Evolutionary conservation across 1,140 invertebrate genomes (phyloP).

Genomic region (Drosophila novamexicana): DNA sequence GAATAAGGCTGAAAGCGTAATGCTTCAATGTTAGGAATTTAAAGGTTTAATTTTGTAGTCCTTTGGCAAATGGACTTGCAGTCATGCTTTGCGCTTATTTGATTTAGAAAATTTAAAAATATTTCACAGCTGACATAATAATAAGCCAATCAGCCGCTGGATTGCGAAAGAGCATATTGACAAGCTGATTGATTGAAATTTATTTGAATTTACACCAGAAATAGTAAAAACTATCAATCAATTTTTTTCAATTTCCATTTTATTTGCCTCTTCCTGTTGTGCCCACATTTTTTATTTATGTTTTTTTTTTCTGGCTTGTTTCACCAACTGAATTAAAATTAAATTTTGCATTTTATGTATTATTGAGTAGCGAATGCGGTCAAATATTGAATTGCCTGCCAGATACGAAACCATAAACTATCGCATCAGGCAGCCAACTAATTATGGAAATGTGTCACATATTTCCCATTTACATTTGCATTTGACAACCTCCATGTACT

Average conservation of each 20-base stretch:
- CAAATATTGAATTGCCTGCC: constrained; percentile 26
- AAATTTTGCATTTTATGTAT: constrained; percentile 41
- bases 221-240: constrained; percentile 52
- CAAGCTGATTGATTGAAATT: constrained; percentile 68
- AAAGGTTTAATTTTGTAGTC: neutral
- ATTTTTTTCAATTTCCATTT: constrained; percentile 43
- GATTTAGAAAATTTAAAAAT: constrained; percentile 63
- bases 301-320: neutral
- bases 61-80: neutral
- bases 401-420: constrained; percentile 29
- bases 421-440: constrained; percentile 50
- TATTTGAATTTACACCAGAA: constrained; percentile 42
- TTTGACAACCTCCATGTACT: constrained; percentile 22
- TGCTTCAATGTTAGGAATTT: constrained; percentile 1
- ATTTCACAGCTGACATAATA: constrained; percentile 71
- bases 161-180: constrained; percentile 29
- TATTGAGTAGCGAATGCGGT: constrained; percentile 12
- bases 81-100: constrained; percentile 48
- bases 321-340: constrained; percentile 65
- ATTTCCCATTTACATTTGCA: constrained; percentile 40
- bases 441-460: constrained; percentile 64
- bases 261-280: constrained; percentile 22
- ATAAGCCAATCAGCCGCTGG: constrained; percentile 64
- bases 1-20: neutral
- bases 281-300: neutral